Base-by-base conservation (phyloP, 2,797 vertebrate species). In the Tadarida brasiliensis region DNA sequence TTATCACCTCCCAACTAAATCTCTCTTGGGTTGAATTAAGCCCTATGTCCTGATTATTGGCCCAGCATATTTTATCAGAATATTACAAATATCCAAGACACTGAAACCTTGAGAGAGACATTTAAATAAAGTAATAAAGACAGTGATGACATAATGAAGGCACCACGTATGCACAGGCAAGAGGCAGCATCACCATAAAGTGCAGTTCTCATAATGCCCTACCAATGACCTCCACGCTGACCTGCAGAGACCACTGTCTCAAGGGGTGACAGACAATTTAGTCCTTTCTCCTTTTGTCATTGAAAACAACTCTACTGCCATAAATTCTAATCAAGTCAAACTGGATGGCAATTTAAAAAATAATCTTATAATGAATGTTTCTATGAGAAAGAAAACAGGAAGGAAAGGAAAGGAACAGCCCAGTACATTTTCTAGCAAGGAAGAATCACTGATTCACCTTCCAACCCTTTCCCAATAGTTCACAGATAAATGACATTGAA, bases 201-300 rank as follows among this genome's bases (percentile, higher is more conserved):
- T 68, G 65, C 95, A 84, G 96, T 88, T 95, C 95, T 91, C 87
- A 88, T 28, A 91, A 94, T 87, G 97, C 96, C 97, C 96, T 94
- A 96, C 73, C 94, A 83, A n/a, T 96, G 98, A 98, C 98, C 97
- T 95, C 97, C 47, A 81, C 10, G 57, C 95, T 97, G 97, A 98
- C 97, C 98, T 95, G 90, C 90, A 93, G 70, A 97, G 94, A 97
- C 97, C 96, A 97, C 95, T 33, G 96, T 97, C 98, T 98, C 97
- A 97, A 97, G 97, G 97, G 96, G 97, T 97, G 94, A 97, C 95
- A 98, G 96, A 97, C 97, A 98, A 98, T 98, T 98, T 98, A 97
- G 93, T 97, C 84, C 95, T 97, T 97, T 95, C 96, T 97, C 94
- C 94, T 97, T 96, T 97, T 95, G 96, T 95, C 97, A 97, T 96